Base-by-base conservation (phyloP, 2,797 vertebrate species). In the Acipenser transmontanus region DNA sequence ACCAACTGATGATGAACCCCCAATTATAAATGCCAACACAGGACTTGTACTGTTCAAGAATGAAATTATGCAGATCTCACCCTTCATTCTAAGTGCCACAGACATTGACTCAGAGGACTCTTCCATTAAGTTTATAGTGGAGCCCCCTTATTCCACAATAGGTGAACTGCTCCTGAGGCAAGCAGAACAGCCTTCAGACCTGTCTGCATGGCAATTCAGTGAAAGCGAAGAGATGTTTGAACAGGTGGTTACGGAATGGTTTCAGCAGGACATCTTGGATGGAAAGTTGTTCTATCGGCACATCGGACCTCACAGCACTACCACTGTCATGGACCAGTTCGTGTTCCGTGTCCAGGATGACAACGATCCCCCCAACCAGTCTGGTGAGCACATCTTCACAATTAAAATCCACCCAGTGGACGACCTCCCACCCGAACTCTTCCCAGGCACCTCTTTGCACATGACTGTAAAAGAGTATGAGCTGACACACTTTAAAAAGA, bases 31-130 rank as follows among this genome's bases (percentile, higher is more conserved):
- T 59, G 87, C 89, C 6, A 94, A 94, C 78, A 92, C 84, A 0
- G 91, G 91, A 1, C 77, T 96, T 59, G 84, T 88, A 13, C 79
- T 95, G 52, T 89, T 85, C 4, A 88, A 94, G 73, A 93, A 89
- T 64, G 88, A 93, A 65, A 80, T 91, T 20, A 91, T 91, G 84
- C 92, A 91, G 69, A 90, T 96, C 65, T 93, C 91, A 8, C 91
- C 91, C 1, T 94, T 93, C 67, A 88, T 93, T 69, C 81, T 96
- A 65, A 93, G 93, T 20, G 92, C 94, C 7, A 91, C 88, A 12
- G 93, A 96, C 66, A 84, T 89, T 34, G 94, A 95, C 74, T 97
- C 93, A 49, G 93, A 95, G 65, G 93, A 94, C 72, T 87, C 90
- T 0, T 89, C 87, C 10, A 92, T 94, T 71, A 84, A 72, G 68